A percentile compares a stretch with the other conserved stretches of the same genome.
Evolutionary conservation across 2,113 vertebrate genomes (phyloP).

Genomic region (Dasypus novemcinctus): DNA sequence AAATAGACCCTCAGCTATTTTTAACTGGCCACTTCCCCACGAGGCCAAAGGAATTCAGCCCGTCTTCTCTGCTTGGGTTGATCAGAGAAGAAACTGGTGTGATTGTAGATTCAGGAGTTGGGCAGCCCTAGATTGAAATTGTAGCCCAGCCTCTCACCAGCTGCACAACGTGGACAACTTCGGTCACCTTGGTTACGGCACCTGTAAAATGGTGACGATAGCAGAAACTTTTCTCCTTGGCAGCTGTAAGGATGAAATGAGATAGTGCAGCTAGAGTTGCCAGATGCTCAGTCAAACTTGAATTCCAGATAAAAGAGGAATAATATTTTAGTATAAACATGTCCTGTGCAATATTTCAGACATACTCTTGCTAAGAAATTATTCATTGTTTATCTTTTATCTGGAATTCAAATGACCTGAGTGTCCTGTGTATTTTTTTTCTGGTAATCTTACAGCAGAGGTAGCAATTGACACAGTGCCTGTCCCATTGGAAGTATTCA

Average conservation of each 20-base stretch:
- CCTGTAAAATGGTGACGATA: not conserved
- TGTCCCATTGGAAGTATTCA: not conserved
- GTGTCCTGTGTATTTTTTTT: not conserved
- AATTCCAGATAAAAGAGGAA: not conserved
- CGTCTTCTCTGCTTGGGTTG: not conserved
- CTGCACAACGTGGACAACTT: fast-evolving
- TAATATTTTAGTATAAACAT: not conserved
- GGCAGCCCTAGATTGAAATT: not conserved
- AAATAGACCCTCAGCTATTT: no score
- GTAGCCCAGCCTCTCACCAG: fast-evolving
- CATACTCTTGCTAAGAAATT: not conserved
- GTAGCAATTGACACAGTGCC: not conserved
- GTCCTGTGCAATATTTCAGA: not conserved
- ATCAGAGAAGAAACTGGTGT: not conserved
- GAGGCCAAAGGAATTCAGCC: not conserved
- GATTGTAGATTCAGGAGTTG: fast-evolving
- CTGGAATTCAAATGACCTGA: not conserved
- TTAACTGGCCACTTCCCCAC: not conserved
- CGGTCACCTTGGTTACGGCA: fast-evolving
- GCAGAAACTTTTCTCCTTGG: not conserved
- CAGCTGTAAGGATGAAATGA: not conserved
- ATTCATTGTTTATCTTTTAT: not conserved
- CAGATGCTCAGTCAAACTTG: not conserved
- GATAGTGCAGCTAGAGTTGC: no score
- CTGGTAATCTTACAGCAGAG: not conserved